Conservation (phyloP, 2,888 invertebrate genomes). For the Leptinotarsa rubiginosa region DNA sequence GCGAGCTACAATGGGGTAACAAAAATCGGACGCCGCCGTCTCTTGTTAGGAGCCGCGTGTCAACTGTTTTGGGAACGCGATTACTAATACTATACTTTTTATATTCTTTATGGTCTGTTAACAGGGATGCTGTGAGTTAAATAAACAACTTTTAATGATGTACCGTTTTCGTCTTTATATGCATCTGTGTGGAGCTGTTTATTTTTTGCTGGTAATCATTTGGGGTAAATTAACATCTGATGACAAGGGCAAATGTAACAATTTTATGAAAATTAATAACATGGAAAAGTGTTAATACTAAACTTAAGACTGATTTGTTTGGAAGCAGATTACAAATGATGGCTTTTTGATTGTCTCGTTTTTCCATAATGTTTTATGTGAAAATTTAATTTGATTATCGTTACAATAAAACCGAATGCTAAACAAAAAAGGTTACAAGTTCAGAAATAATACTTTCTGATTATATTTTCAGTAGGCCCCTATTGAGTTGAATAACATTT, state of each 20-base stretch:
- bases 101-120: slow-evolving; percentile 41
- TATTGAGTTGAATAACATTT: no score
- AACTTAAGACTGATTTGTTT: no score
- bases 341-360: no score
- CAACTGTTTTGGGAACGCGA: slow-evolving; percentile 57
- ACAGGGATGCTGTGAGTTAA: slow-evolving; percentile 44
- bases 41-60: slow-evolving; percentile 56
- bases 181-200: not conserved
- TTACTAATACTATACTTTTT: slow-evolving; percentile 48
- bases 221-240: not conserved
- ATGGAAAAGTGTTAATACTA: no score
- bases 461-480: no score
- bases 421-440: no score
- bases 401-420: no score
- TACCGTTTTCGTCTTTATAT: slow-evolving; percentile 32
- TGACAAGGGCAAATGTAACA: not conserved
- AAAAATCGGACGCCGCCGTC: slow-evolving; percentile 49
- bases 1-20: slow-evolving; percentile 50
- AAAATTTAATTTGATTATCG: no score
- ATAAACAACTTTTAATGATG: slow-evolving; percentile 51
- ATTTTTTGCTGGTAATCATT: not conserved
- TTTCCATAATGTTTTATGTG: no score
- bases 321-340: no score
- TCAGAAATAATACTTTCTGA: no score
- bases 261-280: no score